A percentile compares a stretch with the other conserved stretches of the same genome.
Evolutionary conservation across 2,888 invertebrate species (phyloP).

Genomic region (Orgyia antiqua): DNA sequence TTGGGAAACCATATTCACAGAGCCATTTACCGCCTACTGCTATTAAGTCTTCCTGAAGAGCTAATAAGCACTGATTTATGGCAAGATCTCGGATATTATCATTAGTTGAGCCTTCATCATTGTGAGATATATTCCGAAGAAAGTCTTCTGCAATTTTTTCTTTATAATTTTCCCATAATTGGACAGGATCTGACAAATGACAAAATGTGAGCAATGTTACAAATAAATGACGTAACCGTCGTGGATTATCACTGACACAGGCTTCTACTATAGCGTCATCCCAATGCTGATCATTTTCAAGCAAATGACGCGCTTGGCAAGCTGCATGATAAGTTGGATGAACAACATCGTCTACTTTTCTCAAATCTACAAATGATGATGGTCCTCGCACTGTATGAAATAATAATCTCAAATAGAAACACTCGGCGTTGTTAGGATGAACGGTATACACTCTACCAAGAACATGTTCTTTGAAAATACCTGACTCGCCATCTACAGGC

Average conservation of each 20-base stretch:
- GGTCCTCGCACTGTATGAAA: too few species aligned
- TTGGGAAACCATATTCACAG: conserved; percentile 6
- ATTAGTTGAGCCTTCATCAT: conserved; percentile 1
- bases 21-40: too few species aligned
- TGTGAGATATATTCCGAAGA: conserved; percentile 1
- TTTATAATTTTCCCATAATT: not conserved
- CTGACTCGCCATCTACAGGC: conserved; percentile 1
- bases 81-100: conserved; percentile 1
- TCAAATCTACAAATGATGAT: too few species aligned
- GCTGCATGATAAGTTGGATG: too few species aligned
- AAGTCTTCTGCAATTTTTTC: not conserved
- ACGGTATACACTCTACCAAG: conserved; percentile 7
- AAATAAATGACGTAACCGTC: too few species aligned
- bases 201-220: too few species aligned
- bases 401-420: conserved; percentile 1
- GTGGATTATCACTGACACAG: too few species aligned
- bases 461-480: conserved; percentile 1
- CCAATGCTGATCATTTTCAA: too few species aligned
- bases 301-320: too few species aligned
- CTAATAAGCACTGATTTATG: conserved; percentile 7
- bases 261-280: too few species aligned
- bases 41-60: conserved; percentile 6
- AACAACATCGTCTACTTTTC: too few species aligned
- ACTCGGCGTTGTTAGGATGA: conserved; percentile 7
- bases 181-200: not conserved